A percentile compares a stretch with the other conserved stretches of the same genome.
Evolutionary conservation across 2,888 invertebrate species (phyloP).

Genomic region (Neocrepidodera transversa): DNA sequence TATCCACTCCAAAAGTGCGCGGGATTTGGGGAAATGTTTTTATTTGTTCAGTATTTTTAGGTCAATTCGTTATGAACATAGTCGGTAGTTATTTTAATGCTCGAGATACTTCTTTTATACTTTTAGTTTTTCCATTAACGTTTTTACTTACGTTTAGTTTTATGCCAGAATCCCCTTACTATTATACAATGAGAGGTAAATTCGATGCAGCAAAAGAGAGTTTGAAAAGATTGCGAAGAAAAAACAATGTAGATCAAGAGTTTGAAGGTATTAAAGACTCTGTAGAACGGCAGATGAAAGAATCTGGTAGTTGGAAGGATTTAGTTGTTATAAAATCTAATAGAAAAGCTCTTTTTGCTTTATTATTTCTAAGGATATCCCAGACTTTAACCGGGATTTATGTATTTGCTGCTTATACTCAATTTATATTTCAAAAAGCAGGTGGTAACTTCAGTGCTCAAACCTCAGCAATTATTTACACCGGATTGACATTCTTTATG

Average conservation of each 20-base stretch:
- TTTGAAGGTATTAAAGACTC: slow-evolving; percentile 43
- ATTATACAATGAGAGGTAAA: slow-evolving; percentile 42
- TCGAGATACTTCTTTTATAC: slow-evolving; percentile 63
- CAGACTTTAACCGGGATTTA: slow-evolving; percentile 50
- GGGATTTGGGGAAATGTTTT: slow-evolving; percentile 46
- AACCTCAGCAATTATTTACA: slow-evolving; percentile 42
- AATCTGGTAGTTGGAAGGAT: slow-evolving; percentile 51
- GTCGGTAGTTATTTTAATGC: slow-evolving; percentile 64
- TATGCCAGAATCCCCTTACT: slow-evolving; percentile 66
- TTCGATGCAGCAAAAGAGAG: slow-evolving; percentile 44
- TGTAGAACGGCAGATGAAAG: slow-evolving; percentile 50
- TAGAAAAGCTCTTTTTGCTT: slow-evolving; percentile 48
- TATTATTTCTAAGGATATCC: slow-evolving; percentile 47
- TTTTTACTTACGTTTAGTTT: slow-evolving; percentile 65
- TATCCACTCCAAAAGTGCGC: slow-evolving; percentile 40
- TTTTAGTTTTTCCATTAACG: slow-evolving; percentile 66
- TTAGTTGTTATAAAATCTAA: slow-evolving; percentile 48
- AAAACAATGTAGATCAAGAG: slow-evolving; percentile 45
- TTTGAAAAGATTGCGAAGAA: slow-evolving; percentile 43
- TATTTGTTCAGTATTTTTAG: slow-evolving; percentile 44
- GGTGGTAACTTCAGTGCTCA: slow-evolving; percentile 45
- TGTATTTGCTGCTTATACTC: slow-evolving; percentile 48
- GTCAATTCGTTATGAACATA: slow-evolving; percentile 57
- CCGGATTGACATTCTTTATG: slow-evolving; percentile 29
- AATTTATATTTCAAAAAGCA: slow-evolving; percentile 52